Conservation (phyloP, 2,797 vertebrate genomes). For the Falco peregrinus region DNA sequence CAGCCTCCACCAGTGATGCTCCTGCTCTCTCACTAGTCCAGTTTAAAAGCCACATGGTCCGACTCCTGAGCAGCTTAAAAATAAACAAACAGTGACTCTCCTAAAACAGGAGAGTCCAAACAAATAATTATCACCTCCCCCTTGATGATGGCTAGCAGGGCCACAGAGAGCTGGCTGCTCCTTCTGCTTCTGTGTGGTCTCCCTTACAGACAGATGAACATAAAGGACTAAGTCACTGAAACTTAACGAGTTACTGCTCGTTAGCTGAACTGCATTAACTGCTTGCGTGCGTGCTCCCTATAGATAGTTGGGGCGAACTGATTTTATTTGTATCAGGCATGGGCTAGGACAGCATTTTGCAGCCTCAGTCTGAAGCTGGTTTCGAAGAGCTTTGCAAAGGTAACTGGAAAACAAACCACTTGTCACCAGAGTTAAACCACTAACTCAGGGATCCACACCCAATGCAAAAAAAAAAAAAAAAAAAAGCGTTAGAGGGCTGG, state of each 20-base stretch:
- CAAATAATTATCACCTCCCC: conserved; percentile 59
- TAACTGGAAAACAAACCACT: neutral
- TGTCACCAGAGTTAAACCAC: neutral
- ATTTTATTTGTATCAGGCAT: neutral
- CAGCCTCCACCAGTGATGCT: neutral
- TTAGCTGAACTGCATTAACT: conserved; percentile 32
- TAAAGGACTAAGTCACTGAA: conserved; percentile 60
- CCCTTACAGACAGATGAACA: conserved; percentile 32
- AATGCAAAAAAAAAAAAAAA: accelerated
- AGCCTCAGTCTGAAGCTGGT: neutral
- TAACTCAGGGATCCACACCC: neutral
- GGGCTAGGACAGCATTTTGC: neutral
- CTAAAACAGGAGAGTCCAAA: conserved; percentile 48
- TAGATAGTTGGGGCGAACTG: neutral
- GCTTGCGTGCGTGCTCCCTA: neutral
- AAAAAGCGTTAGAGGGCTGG: neutral
- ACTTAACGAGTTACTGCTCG: conserved; percentile 65
- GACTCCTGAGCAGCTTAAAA: neutral
- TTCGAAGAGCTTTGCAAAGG: neutral
- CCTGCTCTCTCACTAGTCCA: accelerated
- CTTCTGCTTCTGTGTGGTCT: conserved; percentile 64
- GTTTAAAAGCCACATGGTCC: neutral
- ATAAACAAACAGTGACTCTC: conserved; percentile 20
- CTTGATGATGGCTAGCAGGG: neutral
- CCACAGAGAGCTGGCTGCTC: neutral